Evolutionary conservation across 2,113 vertebrate genomes (phyloP), one percentile per base, ranked within the genome.

Genomic region (Hyaena hyaena): DNA sequence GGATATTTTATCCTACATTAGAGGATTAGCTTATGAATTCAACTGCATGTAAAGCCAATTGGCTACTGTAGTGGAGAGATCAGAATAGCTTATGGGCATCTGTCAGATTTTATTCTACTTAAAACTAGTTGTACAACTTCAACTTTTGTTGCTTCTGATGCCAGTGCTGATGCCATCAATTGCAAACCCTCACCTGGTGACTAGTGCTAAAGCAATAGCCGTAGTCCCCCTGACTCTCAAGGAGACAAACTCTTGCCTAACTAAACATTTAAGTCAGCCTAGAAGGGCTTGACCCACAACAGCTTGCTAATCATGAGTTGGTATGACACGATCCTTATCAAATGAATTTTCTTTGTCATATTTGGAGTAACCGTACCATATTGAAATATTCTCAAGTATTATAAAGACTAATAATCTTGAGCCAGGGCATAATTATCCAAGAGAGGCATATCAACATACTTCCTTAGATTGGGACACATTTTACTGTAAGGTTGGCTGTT

Each of bases 41-140:
- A 63, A 5, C 84, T 63, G 23, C 1, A 21, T 82, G 11, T 10
- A 95, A 85, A 69, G 5, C 53, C 79, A 89, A 45, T 23, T 71
- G 66, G 15, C 21, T 85, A 53, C 0, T 86, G 15, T 2, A 68
- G 26, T 45, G 58, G 39, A 95, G 15, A 88, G 23, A 73, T 69
- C 55, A 76, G 45, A 55, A 82, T 87, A 92, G 15, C 5, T 82
- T 82, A 83, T 45, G 2, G 2, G 17, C 8, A 92, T 92, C 24
- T 39, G 17, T 77, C 43, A 93, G 85, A 55, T 89, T 88, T 73
- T 35, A 61, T 81, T 88, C n/a, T 92, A 48, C 28, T 74, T 93
- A 85, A 88, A 92, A 69, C 11, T 55, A 3, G 8, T 31, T 85
- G 43, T 76, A 48, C 2, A 55, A 6, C 21, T 35, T 61, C 14